Percentiles rank a stretch among this genome's conserved stretches.
These are phyloP conservation scores for Drosophila ohnishii DNA, from an alignment of 1,140 invertebrate genomes.

Conservation along the genomic window DNA sequence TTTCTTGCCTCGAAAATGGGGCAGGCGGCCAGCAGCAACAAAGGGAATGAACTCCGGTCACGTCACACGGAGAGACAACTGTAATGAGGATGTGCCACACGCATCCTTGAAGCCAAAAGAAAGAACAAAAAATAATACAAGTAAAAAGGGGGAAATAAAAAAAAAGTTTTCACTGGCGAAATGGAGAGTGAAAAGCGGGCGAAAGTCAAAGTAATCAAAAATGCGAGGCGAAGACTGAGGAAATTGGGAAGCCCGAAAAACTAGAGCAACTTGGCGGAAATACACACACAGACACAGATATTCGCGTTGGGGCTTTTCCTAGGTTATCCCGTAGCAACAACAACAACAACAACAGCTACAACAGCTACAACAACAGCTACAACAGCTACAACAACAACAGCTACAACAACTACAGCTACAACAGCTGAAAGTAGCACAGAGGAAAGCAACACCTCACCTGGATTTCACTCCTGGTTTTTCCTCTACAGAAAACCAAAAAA, in stretches of 20 bases:
- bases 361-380: slow-evolving; percentile 4
- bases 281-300: slow-evolving; percentile 12
- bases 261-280: slow-evolving; percentile 58
- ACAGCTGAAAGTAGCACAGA: slow-evolving; percentile 17
- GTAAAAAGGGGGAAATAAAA: slow-evolving; percentile 13
- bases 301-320: slow-evolving; percentile 4
- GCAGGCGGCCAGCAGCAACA: slow-evolving; percentile 10
- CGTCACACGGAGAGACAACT: slow-evolving; percentile 50
- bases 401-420: background rate
- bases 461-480: slow-evolving; percentile 5
- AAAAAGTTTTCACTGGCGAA: slow-evolving; percentile 42
- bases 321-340: background rate
- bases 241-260: slow-evolving; percentile 36
- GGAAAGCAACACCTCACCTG: slow-evolving; percentile 19
- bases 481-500: no score
- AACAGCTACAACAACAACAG: slow-evolving; percentile 16
- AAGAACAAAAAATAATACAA: background rate
- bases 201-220: slow-evolving; percentile 67
- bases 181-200: slow-evolving; percentile 41
- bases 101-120: slow-evolving; percentile 17
- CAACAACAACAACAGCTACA: background rate
- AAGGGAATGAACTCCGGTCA: slow-evolving; percentile 53
- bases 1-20: slow-evolving; percentile 43
- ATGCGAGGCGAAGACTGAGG: slow-evolving; percentile 21
- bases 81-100: slow-evolving; percentile 14